Evolutionary conservation across 2,888 invertebrate genomes (phyloP).

Genomic region (Phengaris arion): DNA sequence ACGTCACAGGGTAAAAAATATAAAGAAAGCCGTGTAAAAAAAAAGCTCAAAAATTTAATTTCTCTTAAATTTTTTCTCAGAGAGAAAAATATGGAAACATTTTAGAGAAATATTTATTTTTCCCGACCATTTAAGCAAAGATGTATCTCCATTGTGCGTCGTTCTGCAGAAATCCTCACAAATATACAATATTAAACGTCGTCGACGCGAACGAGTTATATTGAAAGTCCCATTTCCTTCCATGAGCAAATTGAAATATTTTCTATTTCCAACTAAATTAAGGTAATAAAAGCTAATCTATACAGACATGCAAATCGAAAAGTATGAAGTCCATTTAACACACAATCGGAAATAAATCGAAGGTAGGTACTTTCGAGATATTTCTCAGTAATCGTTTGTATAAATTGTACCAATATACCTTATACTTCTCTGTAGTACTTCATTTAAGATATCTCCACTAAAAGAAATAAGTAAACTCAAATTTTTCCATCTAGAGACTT

Average conservation of each 20-base stretch:
- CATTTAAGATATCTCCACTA: no score
- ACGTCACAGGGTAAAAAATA: no score
- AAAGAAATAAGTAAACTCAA: no score
- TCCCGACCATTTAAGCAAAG: not conserved
- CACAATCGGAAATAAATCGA: constrained; percentile 11
- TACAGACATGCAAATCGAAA: constrained; percentile 13
- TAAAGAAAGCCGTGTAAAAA: no score
- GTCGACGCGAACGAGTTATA: not conserved
- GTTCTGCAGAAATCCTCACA: not conserved
- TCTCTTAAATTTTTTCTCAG: no score
- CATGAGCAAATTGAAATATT: constrained; percentile 20
- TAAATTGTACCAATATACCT: not conserved
- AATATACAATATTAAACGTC: constrained; percentile 16
- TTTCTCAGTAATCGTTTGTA: constrained; percentile 2
- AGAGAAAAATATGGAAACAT: not conserved
- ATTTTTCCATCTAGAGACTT: no score
- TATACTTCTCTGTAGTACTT: not conserved
- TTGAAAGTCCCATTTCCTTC: constrained; percentile 16
- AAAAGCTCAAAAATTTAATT: no score
- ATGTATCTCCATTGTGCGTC: not conserved
- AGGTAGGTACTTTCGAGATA: not conserved
- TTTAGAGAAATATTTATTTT: not conserved
- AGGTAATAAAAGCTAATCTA: constrained; percentile 18
- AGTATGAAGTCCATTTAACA: constrained; percentile 20
- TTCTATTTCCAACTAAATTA: constrained; percentile 20